phyloP scores from a whole-genome alignment of 2,888 invertebrate species.

The Arge pagana region DNA sequence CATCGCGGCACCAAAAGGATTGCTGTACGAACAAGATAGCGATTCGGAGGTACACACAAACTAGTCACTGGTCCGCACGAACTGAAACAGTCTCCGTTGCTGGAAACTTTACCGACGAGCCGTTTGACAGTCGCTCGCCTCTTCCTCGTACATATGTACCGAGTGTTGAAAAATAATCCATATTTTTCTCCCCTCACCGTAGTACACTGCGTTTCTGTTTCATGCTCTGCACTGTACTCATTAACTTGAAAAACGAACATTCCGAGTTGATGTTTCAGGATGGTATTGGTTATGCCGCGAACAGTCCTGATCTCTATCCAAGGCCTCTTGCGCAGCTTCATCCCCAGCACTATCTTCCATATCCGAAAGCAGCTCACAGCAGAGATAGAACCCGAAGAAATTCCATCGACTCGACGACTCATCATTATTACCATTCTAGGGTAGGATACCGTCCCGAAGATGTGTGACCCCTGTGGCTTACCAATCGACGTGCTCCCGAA shows the following conservation, averaged over 20 bases:
- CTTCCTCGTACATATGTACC: too few species aligned
- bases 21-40: conserved; percentile 49
- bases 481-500: neutral
- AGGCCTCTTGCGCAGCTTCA: conserved; percentile 29
- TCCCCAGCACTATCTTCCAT: conserved; percentile 36
- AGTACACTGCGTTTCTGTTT: too few species aligned
- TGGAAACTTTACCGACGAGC: too few species aligned
- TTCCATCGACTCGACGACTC: conserved; percentile 47
- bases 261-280: conserved; percentile 50
- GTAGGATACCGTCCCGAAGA: conserved; percentile 43
- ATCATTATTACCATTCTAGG: conserved; percentile 54
- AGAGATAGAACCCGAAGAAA: conserved; percentile 46
- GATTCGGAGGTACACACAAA: conserved; percentile 49
- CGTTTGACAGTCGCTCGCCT: too few species aligned
- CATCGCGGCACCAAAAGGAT: conserved; percentile 42
- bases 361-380: conserved; percentile 25
- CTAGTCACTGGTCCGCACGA: too few species aligned
- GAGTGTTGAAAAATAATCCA: too few species aligned
- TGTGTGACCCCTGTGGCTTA: conserved; percentile 6
- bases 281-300: conserved; percentile 37
- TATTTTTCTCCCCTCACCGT: too few species aligned
- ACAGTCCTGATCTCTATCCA: conserved; percentile 50
- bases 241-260: too few species aligned
- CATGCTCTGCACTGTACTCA: too few species aligned
- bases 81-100: too few species aligned